A percentile compares a stretch with the other conserved stretches of the same genome.
These are phyloP conservation scores for Pedetes capensis DNA, from an alignment of 2,113 vertebrate genomes.

Conservation along the genomic window DNA sequence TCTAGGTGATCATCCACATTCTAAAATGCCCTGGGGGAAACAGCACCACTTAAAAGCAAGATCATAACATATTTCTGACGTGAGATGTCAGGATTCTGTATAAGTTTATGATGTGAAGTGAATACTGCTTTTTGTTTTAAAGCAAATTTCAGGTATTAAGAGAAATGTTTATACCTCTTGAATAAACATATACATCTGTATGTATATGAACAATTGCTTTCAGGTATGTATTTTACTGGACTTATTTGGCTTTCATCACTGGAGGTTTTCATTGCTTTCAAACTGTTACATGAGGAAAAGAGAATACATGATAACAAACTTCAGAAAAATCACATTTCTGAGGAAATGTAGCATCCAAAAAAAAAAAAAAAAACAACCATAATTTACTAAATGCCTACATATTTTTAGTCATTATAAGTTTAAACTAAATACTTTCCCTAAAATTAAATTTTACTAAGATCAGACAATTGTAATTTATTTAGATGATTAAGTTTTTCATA, in stretches of 20 bases:
- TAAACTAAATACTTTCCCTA: slow-evolving; percentile 12
- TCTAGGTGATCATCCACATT: not conserved
- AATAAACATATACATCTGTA: slow-evolving; percentile 30
- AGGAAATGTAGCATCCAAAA: slow-evolving; percentile 23
- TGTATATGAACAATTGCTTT: not conserved
- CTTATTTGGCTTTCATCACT: not conserved
- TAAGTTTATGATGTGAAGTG: slow-evolving; percentile 39
- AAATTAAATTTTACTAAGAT: slow-evolving; percentile 59
- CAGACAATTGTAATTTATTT: slow-evolving; percentile 36
- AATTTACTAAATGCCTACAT: slow-evolving; percentile 53
- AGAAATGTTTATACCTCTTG: slow-evolving; percentile 34
- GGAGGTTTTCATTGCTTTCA: slow-evolving; percentile 41
- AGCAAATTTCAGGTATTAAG: slow-evolving; percentile 23
- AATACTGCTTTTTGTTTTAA: slow-evolving; percentile 45
- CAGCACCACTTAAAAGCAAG: slow-evolving; percentile 57
- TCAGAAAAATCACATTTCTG: slow-evolving; percentile 53
- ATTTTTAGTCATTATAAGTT: slow-evolving; percentile 54
- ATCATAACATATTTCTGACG: slow-evolving; percentile 13
- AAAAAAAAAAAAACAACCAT: not conserved
- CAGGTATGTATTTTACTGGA: not conserved
- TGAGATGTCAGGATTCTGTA: not conserved
- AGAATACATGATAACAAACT: slow-evolving; percentile 8
- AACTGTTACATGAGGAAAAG: slow-evolving; percentile 36
- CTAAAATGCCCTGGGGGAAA: slow-evolving; percentile 28
- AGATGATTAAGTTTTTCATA: slow-evolving; percentile 64